Conservation (phyloP, 2,113 vertebrate genomes). For the Numida meleagris region DNA sequence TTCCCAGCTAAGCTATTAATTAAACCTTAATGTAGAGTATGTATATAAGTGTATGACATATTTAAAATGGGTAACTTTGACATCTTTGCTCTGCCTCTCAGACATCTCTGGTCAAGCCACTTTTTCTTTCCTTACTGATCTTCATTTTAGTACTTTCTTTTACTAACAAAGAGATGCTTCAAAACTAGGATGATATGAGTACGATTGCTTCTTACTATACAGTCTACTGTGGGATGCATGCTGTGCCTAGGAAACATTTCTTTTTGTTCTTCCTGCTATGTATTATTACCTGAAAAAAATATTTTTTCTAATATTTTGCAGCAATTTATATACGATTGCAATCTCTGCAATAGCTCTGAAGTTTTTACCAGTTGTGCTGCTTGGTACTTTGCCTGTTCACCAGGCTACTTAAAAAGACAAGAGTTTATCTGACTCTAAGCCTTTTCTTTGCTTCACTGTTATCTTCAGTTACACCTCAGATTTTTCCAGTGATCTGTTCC, state of each 20-base stretch:
- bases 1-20: neutral
- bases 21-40: neutral
- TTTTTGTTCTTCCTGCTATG: neutral
- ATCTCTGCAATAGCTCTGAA: neutral
- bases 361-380: neutral
- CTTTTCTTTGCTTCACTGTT: neutral
- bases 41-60: neutral
- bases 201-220: neutral
- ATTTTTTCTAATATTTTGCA: neutral
- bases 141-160: neutral
- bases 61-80: neutral
- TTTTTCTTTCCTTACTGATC: neutral
- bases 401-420: neutral
- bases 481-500: neutral
- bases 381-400: neutral
- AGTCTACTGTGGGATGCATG: accelerated
- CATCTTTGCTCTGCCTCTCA: neutral
- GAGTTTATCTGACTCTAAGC: neutral
- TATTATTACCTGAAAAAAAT: neutral
- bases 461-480: neutral
- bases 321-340: neutral
- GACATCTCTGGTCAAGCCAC: neutral
- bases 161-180: neutral
- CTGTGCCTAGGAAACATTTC: neutral
- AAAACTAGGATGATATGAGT: neutral